A percentile compares a stretch with the other conserved stretches of the same genome.
phyloP scores from a whole-genome alignment of 2,113 vertebrate species.

The Sula dactylatra region DNA sequence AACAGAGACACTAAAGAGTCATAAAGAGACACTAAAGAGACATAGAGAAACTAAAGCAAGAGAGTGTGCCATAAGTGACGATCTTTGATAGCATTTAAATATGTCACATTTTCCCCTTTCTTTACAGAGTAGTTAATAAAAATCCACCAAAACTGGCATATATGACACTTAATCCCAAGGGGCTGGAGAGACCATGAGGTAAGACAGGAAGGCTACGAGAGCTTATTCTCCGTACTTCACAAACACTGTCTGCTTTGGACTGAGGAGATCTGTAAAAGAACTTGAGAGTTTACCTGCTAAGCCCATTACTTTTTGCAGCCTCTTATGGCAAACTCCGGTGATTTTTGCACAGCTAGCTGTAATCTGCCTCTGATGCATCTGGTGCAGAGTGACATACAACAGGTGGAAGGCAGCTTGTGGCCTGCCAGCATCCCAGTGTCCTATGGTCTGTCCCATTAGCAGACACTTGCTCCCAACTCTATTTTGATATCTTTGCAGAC shows the following conservation, averaged over 20 bases:
- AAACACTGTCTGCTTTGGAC: not conserved
- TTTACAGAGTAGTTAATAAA: not conserved
- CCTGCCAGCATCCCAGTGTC: not conserved
- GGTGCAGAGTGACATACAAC: not conserved
- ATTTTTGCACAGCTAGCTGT: not conserved
- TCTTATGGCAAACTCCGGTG: not conserved
- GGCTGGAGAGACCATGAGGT: not conserved
- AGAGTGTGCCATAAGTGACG: not conserved
- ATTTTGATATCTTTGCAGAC: not conserved
- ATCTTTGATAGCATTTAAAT: not conserved
- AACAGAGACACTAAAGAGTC: not conserved
- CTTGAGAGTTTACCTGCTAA: not conserved
- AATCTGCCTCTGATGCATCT: not conserved
- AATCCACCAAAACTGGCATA: not conserved
- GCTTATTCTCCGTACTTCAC: not conserved
- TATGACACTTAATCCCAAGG: rapidly evolving
- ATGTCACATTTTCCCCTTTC: not conserved
- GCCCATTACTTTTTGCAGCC: not conserved
- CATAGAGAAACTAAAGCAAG: not conserved
- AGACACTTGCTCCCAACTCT: not conserved
- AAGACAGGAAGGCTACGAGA: not conserved
- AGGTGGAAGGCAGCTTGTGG: not conserved
- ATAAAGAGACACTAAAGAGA: not conserved
- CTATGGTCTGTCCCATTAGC: not conserved
- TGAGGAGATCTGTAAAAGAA: not conserved